Percentiles rank a stretch among this genome's conserved stretches.
These are phyloP conservation scores for Dasysyrphus albostriatus DNA, from an alignment of 2,888 invertebrate species.

Conservation along the genomic window DNA sequence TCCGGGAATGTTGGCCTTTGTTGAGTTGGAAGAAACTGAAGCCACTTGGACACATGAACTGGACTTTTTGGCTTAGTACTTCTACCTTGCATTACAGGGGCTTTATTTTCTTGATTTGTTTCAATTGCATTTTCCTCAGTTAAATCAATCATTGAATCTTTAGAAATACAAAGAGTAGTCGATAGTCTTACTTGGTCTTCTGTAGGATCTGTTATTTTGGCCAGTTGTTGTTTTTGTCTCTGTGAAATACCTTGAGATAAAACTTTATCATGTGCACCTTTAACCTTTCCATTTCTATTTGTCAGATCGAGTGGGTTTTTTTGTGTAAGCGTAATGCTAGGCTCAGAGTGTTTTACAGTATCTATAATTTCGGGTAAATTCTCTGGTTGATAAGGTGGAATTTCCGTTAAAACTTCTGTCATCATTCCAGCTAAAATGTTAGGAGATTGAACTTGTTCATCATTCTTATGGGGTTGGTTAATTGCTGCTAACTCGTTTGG, in stretches of 20 bases:
- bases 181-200: no score
- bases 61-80: background rate
- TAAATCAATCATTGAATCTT: conserved; percentile 48
- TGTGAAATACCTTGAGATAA: background rate
- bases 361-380: background rate
- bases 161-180: background rate
- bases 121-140: background rate
- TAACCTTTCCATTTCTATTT: background rate
- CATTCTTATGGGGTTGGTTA: background rate
- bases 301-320: conserved; percentile 56
- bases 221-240: background rate
- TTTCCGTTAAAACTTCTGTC: conserved; percentile 47
- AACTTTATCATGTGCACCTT: background rate
- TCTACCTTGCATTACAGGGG: background rate
- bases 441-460: conserved; percentile 39
- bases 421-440: conserved; percentile 67
- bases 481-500: background rate
- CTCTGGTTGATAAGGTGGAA: conserved; percentile 57
- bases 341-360: background rate
- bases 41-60: conserved; percentile 45
- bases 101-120: background rate
- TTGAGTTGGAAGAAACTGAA: conserved; percentile 37
- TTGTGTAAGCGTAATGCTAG: conserved; percentile 22
- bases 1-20: background rate
- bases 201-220: background rate